These are phyloP conservation scores for Babylonia areolata DNA, from an alignment of 1,140 invertebrate species.

Conservation along the genomic window DNA sequence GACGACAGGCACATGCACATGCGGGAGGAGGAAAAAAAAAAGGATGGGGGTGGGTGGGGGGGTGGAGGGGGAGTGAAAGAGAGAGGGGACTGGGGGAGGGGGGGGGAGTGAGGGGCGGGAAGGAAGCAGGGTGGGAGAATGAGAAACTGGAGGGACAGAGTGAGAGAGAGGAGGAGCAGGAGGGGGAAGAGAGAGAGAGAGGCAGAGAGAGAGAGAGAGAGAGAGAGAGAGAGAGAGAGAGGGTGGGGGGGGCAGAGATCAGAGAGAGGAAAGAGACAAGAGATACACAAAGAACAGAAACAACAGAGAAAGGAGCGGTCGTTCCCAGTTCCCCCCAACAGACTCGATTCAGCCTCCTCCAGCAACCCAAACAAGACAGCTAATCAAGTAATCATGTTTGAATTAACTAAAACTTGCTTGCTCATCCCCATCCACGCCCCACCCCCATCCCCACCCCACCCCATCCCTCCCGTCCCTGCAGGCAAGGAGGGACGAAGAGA, in stretches of 20 bases:
- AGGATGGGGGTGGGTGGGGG: background rate
- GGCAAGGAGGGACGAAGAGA: background rate
- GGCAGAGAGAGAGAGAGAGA: background rate
- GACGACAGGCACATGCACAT: too few relatives aligned
- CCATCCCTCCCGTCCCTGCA: too few relatives aligned
- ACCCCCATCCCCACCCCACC: too few relatives aligned
- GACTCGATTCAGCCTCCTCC: too few relatives aligned
- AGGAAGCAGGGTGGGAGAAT: conserved; percentile 6
- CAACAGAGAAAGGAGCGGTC: too few relatives aligned
- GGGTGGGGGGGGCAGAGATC: conserved; percentile 16
- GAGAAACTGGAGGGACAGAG: background rate
- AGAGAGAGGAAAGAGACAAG: conserved; percentile 8
- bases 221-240: background rate
- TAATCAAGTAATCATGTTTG: too few relatives aligned
- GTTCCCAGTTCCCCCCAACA: too few relatives aligned
- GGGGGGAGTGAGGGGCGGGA: background rate
- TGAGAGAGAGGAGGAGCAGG: background rate
- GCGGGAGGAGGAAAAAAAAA: too few relatives aligned
- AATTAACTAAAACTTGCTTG: too few relatives aligned
- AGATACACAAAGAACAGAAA: background rate
- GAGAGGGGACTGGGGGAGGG: conserved; percentile 16
- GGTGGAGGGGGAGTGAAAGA: conserved; percentile 24
- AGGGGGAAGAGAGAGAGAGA: background rate
- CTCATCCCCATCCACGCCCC: too few relatives aligned
- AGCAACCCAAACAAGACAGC: too few relatives aligned